A percentile compares a stretch with the other conserved stretches of the same genome.
Conservation (phyloP, 2,888 invertebrate genomes). For the Amiota mariae region DNA sequence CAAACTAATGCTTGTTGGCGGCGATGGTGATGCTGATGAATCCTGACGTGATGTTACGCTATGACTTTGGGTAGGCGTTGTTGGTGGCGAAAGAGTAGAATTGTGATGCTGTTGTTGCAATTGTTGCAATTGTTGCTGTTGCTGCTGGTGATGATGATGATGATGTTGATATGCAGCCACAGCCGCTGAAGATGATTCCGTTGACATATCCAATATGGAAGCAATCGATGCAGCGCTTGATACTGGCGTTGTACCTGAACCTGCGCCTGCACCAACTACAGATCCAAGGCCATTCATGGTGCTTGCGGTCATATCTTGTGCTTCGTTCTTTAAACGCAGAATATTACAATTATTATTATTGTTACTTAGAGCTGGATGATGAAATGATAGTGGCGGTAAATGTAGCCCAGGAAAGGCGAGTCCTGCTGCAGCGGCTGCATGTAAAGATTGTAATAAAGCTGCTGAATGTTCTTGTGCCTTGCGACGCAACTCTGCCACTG, state of each 20-base stretch:
- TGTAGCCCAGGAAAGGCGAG: conserved; percentile 74
- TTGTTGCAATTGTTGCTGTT: conserved; percentile 43
- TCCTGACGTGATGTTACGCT: conserved; percentile 49
- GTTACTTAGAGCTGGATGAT: conserved; percentile 65
- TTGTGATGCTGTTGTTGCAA: conserved; percentile 53
- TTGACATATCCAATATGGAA: conserved; percentile 50
- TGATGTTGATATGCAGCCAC: conserved; percentile 4
- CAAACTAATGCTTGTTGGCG: conserved; percentile 26
- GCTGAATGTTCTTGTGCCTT: conserved; percentile 97
- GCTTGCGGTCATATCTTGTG: conserved; percentile 72
- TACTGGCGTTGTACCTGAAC: conserved; percentile 37
- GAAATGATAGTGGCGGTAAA: conserved; percentile 74
- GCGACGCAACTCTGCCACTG: conserved; percentile 91
- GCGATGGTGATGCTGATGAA: conserved; percentile 41
- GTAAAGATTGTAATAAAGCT: conserved; percentile 84
- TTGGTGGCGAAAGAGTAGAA: conserved; percentile 65
- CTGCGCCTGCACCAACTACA: conserved; percentile 21
- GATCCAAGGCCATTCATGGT: conserved; percentile 71
- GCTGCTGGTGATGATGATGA: conserved; percentile 45
- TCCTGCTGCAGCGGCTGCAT: conserved; percentile 75
- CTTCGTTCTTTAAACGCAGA: conserved; percentile 67
- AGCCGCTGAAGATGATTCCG: conserved; percentile 45
- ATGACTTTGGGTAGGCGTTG: conserved; percentile 62
- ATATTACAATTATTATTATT: conserved; percentile 49
- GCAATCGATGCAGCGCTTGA: conserved; percentile 53